Conservation (phyloP, 2,113 vertebrate species). For the Fulica atra region DNA sequence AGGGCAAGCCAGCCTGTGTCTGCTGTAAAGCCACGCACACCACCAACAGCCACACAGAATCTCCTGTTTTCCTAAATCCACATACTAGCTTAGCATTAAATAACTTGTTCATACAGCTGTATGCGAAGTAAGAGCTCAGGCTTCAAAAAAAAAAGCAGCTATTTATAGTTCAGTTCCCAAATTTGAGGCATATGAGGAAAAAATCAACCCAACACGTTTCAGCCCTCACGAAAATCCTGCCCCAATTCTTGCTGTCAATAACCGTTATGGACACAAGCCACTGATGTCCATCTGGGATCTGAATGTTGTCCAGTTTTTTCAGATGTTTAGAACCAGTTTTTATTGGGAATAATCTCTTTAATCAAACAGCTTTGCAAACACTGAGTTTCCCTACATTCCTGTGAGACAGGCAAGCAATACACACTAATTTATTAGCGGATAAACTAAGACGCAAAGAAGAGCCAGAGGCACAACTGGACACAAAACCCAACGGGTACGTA, state of each 20-base stretch:
- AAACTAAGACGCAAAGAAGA: not conserved
- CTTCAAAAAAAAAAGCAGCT: not conserved
- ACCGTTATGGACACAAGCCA: constrained; percentile 1
- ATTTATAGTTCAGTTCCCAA: constrained; percentile 6
- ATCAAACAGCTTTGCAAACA: constrained; percentile 47
- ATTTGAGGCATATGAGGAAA: not conserved
- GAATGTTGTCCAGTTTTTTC: constrained; percentile 26
- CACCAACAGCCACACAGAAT: not conserved
- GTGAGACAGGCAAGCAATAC: not conserved
- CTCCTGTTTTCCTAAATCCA: not conserved
- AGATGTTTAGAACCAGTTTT: constrained; percentile 50
- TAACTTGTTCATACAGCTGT: not conserved
- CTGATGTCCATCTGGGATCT: constrained; percentile 31
- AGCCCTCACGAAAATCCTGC: not conserved
- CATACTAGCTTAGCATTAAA: not conserved
- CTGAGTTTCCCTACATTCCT: not conserved
- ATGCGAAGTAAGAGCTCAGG: not conserved
- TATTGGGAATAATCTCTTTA: constrained; percentile 28
- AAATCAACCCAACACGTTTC: not conserved
- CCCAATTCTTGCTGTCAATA: constrained; percentile 31
- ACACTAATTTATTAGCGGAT: not conserved
- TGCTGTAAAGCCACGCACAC: not conserved
- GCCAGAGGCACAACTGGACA: constrained; percentile 46
- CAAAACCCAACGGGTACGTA: not conserved
- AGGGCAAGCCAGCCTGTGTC: not conserved